Percentiles rank a stretch among this genome's conserved stretches.
Evolutionary conservation across 2,113 vertebrate species (phyloP).

Genomic region (Passer montanus): DNA sequence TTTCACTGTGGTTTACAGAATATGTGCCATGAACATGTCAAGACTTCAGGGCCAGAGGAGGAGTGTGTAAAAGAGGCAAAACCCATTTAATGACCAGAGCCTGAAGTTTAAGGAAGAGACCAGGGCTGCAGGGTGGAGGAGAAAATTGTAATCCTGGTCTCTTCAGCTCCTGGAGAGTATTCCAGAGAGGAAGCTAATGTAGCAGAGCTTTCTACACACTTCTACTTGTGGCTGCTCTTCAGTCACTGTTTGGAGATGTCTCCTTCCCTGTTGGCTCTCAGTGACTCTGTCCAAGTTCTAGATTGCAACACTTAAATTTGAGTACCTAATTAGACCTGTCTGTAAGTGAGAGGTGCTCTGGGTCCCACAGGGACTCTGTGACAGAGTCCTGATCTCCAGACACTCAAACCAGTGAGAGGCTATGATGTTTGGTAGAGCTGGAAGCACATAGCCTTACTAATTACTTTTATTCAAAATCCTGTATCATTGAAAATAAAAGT

Average conservation of each 20-base stretch:
- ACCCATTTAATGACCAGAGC: background rate
- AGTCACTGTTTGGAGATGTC: background rate
- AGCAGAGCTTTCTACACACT: background rate
- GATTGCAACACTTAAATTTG: background rate
- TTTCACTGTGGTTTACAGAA: background rate
- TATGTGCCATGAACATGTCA: background rate
- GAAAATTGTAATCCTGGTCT: background rate
- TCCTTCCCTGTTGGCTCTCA: rapidly evolving
- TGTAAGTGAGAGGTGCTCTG: background rate
- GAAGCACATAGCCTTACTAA: background rate
- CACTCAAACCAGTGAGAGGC: background rate
- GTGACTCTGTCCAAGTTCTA: background rate
- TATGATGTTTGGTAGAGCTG: background rate
- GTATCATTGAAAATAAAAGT: background rate
- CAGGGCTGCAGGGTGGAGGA: background rate
- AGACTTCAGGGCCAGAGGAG: background rate
- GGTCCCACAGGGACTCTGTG: rapidly evolving
- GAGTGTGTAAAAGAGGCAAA: background rate
- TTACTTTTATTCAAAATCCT: background rate
- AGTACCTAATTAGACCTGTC: background rate
- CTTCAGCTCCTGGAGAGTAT: background rate
- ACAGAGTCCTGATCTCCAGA: background rate
- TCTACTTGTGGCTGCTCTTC: background rate
- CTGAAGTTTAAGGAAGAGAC: background rate
- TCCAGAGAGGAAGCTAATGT: background rate